Evolutionary conservation across 2,888 invertebrate genomes (phyloP).

Genomic region (Nephrotoma guestfalica): DNA sequence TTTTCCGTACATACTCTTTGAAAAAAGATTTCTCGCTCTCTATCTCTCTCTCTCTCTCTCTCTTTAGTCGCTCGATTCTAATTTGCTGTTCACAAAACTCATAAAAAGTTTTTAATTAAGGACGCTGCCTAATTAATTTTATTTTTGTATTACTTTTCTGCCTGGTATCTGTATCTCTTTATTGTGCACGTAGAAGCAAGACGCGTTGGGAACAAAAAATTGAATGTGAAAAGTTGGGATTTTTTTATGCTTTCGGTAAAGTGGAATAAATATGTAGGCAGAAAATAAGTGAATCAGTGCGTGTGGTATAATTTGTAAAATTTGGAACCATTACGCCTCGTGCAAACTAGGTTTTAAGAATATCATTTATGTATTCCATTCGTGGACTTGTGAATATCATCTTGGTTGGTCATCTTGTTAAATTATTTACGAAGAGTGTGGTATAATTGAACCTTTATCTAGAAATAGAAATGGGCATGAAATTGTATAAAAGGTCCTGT

Average conservation of each 20-base stretch:
- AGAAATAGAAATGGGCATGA: background rate
- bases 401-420: background rate
- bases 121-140: background rate
- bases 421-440: background rate
- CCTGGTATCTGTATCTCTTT: background rate
- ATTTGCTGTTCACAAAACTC: background rate
- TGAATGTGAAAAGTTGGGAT: background rate
- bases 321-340: background rate
- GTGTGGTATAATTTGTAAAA: background rate
- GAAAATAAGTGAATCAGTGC: background rate
- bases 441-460: background rate
- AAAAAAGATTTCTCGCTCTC: background rate
- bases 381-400: background rate
- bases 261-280: background rate
- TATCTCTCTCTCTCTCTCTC: background rate
- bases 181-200: background rate
- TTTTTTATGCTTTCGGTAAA: background rate
- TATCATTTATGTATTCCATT: background rate
- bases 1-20: background rate
- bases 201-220: background rate
- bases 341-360: too few species aligned
- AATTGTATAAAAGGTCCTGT: background rate
- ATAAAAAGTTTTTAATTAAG: background rate
- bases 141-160: background rate
- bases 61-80: background rate